These are phyloP conservation scores for Orestias chungarensis DNA, from an alignment of 2,797 vertebrate genomes.

Conservation along the genomic window DNA sequence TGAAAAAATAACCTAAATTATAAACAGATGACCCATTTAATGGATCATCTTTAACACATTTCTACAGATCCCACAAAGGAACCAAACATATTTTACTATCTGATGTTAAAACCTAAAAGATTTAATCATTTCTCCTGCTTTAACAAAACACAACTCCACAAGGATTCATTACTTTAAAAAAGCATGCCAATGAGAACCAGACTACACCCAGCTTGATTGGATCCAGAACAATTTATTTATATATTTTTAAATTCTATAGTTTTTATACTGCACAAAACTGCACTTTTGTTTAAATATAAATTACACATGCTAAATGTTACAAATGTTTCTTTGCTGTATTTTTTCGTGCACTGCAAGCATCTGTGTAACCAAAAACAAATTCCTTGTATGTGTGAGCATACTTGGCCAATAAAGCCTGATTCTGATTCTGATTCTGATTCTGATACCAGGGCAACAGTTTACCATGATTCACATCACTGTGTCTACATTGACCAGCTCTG, in stretches of 20 bases:
- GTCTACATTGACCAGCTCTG: not conserved
- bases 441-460: slow-evolving; percentile 27
- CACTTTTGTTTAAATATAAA: too few relatives aligned
- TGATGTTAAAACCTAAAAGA: not conserved
- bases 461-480: slow-evolving; percentile 12
- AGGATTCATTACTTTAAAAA: slow-evolving; percentile 29
- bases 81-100: not conserved
- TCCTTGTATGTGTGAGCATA: too few relatives aligned
- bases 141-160: not conserved
- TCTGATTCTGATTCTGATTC: too few relatives aligned
- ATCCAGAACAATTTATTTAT: too few relatives aligned
- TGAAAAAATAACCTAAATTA: not conserved
- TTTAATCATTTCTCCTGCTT: not conserved
- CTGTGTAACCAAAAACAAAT: too few relatives aligned
- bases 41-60: not conserved
- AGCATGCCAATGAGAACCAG: not conserved
- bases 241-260: too few relatives aligned
- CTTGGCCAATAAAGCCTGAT: too few relatives aligned
- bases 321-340: too few relatives aligned
- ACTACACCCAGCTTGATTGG: slow-evolving; percentile 16
- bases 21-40: not conserved
- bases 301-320: too few relatives aligned
- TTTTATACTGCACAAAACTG: too few relatives aligned
- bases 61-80: not conserved
- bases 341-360: too few relatives aligned